Conservation (phyloP, 2,113 vertebrate species). For the Lophochroa leadbeateri region DNA sequence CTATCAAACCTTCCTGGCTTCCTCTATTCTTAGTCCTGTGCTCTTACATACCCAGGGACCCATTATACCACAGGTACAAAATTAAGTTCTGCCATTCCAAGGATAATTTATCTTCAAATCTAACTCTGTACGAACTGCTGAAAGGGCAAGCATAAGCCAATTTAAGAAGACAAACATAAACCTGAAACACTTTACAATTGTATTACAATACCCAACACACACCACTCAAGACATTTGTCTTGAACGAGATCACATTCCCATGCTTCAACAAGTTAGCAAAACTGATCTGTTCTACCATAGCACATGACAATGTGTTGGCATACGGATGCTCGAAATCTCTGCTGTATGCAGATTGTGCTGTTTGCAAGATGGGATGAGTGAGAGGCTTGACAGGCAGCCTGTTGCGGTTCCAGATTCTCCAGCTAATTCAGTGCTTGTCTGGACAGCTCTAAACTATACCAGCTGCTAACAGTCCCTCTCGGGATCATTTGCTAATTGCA, state of each 20-base stretch:
- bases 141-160: neutral
- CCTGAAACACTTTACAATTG: neutral
- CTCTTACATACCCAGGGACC: neutral
- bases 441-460: conserved; percentile 14
- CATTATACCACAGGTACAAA: neutral
- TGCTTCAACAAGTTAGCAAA: neutral
- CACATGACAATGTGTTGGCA: neutral
- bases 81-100: neutral
- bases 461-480: neutral
- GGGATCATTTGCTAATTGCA: conserved; percentile 11
- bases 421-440: conserved; percentile 13
- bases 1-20: neutral
- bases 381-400: neutral
- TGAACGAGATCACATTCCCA: neutral
- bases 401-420: conserved; percentile 20
- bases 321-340: neutral
- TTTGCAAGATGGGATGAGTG: neutral
- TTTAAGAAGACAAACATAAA: neutral
- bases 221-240: neutral
- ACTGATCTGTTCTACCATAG: neutral
- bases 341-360: neutral
- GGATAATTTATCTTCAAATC: neutral
- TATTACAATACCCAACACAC: neutral
- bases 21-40: neutral
- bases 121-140: neutral